These are phyloP conservation scores for Neomicropteryx cornuta DNA, from an alignment of 1,140 invertebrate species.

Conservation along the genomic window DNA sequence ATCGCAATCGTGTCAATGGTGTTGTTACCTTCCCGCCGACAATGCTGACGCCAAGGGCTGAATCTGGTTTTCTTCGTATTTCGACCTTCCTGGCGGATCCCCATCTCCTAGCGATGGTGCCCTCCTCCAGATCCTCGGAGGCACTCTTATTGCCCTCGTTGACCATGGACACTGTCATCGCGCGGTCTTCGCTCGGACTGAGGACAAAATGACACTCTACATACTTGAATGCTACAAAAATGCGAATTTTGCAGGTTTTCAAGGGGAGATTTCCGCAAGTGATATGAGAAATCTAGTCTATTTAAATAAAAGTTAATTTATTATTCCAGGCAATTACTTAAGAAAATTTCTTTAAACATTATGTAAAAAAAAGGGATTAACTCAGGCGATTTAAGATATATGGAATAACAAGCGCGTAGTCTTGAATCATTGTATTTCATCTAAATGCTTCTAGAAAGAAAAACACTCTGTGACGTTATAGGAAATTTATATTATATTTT, in stretches of 20 bases:
- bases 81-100: slow-evolving; percentile 68
- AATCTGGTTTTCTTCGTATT: slow-evolving; percentile 58
- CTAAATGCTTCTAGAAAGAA: not conserved
- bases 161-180: slow-evolving; percentile 14
- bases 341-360: too few species aligned
- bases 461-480: not conserved
- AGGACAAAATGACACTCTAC: not conserved
- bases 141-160: slow-evolving; percentile 27
- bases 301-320: too few species aligned
- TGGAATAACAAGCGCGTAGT: not conserved
- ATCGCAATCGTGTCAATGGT: not conserved
- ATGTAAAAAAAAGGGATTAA: slow-evolving; percentile 3
- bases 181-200: slow-evolving; percentile 2
- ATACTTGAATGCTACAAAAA: too few species aligned
- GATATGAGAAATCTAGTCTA: too few species aligned
- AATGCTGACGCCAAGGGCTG: slow-evolving; percentile 87
- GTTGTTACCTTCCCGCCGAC: slow-evolving; percentile 82
- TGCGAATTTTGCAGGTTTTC: too few species aligned
- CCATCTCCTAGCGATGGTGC: slow-evolving; percentile 66
- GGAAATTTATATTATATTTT: too few species aligned
- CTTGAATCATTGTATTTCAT: too few species aligned
- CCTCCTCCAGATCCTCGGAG: slow-evolving; percentile 18
- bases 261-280: not conserved
- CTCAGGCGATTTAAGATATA: too few species aligned
- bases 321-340: too few species aligned